Conservation (phyloP, 2,888 invertebrate genomes). For the Nasonovia ribisnigri region DNA sequence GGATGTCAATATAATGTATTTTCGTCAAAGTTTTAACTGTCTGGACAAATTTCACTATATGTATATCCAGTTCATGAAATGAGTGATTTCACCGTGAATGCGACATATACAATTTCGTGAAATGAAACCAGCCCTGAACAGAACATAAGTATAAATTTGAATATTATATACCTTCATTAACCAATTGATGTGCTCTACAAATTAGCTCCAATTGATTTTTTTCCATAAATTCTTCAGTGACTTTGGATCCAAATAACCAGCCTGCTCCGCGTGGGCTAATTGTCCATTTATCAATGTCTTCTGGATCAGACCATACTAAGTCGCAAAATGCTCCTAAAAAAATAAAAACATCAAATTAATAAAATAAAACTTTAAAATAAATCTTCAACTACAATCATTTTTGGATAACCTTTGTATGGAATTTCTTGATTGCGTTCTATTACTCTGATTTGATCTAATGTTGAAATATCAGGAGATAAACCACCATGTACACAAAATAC, state of each 20-base stretch:
- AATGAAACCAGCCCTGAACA: too few species aligned
- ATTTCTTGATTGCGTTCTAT: constrained; percentile 98
- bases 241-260: constrained; percentile 95
- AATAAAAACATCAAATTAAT: constrained; percentile 23
- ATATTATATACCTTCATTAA: constrained; percentile 93
- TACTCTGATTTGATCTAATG: constrained; percentile 95
- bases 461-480: constrained; percentile 95
- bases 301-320: constrained; percentile 99
- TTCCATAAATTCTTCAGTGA: constrained; percentile 94
- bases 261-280: constrained; percentile 97
- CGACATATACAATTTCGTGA: too few species aligned
- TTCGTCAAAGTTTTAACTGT: too few species aligned
- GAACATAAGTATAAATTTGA: too few species aligned
- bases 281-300: constrained; percentile 94
- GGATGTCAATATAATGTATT: too few species aligned
- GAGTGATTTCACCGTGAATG: too few species aligned
- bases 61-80: too few species aligned
- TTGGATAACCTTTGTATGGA: constrained; percentile 85
- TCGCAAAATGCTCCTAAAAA: constrained; percentile 90
- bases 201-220: constrained; percentile 93
- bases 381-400: background rate
- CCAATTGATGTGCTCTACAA: constrained; percentile 98
- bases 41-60: too few species aligned
- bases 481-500: constrained; percentile 98
- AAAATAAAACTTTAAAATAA: background rate